Evolutionary conservation across 2,797 vertebrate genomes (phyloP).

Genomic region (Rhadinocentrus ornatus): DNA sequence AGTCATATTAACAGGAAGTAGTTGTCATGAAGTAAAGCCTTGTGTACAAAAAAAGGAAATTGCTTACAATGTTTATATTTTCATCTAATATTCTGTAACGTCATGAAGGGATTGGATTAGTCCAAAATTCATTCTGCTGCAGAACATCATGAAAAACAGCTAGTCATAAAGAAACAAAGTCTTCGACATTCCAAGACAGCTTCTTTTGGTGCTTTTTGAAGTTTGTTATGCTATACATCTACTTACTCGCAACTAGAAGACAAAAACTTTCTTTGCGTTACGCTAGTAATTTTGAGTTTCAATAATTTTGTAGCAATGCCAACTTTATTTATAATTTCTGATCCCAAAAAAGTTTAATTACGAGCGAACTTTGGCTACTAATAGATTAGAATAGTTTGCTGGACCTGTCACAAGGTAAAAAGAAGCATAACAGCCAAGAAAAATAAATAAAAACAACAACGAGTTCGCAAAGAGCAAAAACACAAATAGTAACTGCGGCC

Average conservation of each 20-base stretch:
- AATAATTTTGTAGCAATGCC: not conserved
- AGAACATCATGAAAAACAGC: not conserved
- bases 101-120: not conserved
- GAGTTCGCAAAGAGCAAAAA: not conserved
- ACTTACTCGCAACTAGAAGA: not conserved
- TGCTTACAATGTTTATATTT: not conserved
- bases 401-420: not conserved
- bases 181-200: not conserved
- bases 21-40: not conserved
- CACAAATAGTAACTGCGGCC: not conserved
- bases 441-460: not conserved
- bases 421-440: not conserved
- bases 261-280: not conserved
- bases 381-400: not conserved
- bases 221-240: not conserved
- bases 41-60: not conserved
- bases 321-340: not conserved
- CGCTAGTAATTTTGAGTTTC: rapidly evolving
- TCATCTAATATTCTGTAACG: not conserved
- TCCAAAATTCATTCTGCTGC: not conserved
- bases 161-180: not conserved
- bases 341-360: not conserved
- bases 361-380: not conserved
- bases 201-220: not conserved
- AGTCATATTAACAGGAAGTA: not conserved